Percentiles rank a stretch among this genome's conserved stretches.
These are phyloP conservation scores for Alouatta palliata DNA, from an alignment of 2,113 vertebrate species.

Conservation along the genomic window DNA sequence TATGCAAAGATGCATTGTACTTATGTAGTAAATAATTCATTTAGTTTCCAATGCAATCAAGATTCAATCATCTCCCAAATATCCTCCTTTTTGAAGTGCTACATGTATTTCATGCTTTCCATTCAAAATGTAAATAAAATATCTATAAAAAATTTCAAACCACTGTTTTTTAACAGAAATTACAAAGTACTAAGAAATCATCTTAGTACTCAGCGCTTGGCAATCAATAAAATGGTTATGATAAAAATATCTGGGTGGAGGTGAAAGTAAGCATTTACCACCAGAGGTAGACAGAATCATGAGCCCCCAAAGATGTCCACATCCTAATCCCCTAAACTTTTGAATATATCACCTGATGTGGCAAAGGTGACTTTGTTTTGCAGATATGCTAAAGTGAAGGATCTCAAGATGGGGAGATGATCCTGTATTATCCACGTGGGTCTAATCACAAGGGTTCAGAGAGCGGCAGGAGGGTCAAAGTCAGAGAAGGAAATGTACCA, in stretches of 20 bases:
- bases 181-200: background rate
- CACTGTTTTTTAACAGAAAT: background rate
- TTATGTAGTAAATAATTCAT: constrained; percentile 64
- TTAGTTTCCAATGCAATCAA: constrained; percentile 50
- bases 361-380: background rate
- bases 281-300: background rate
- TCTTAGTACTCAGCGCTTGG: background rate
- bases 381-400: background rate
- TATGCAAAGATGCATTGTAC: constrained; percentile 36
- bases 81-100: background rate
- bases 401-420: background rate
- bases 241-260: background rate
- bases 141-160: background rate
- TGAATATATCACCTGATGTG: background rate
- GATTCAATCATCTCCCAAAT: background rate
- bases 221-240: background rate
- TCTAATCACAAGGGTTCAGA: background rate
- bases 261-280: background rate
- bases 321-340: background rate
- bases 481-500: background rate
- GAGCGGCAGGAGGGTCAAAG: background rate
- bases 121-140: constrained; percentile 54
- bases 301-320: background rate
- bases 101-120: background rate
- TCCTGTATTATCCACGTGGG: background rate